Conservation (phyloP, 1,140 invertebrate genomes). For the Anagrus nilaparvatae region DNA sequence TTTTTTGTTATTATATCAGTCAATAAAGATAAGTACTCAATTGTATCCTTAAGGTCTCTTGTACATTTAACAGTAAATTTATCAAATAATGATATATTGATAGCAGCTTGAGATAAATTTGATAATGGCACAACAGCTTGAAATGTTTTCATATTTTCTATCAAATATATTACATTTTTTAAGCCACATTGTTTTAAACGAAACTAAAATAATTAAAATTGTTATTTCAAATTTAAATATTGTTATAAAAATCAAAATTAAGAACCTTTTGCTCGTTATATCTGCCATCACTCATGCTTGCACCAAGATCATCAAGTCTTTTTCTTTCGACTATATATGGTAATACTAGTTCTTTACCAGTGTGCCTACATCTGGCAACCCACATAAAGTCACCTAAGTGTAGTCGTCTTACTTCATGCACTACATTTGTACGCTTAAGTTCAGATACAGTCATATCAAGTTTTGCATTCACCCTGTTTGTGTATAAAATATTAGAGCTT, state of each 20-base stretch:
- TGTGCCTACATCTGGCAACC: conserved; percentile 58
- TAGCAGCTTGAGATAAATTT: conserved; percentile 69
- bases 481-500: conserved; percentile 2
- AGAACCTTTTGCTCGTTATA: conserved; percentile 87
- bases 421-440: conserved; percentile 53
- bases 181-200: conserved; percentile 75
- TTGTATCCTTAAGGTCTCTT: conserved; percentile 59
- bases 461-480: conserved; percentile 37
- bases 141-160: conserved; percentile 67
- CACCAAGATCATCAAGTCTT: conserved; percentile 82
- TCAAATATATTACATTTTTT: conserved; percentile 72
- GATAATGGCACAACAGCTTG: conserved; percentile 60
- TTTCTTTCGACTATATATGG: conserved; percentile 93
- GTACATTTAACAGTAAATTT: conserved; percentile 73
- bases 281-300: conserved; percentile 85
- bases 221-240: too few species aligned
- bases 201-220: too few species aligned
- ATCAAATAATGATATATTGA: conserved; percentile 79
- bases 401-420: conserved; percentile 71
- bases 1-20: conserved; percentile 55
- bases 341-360: conserved; percentile 66
- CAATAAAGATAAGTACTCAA: conserved; percentile 67
- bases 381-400: conserved; percentile 89
- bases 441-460: conserved; percentile 47
- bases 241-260: too few species aligned